Evolutionary conservation across 2,113 vertebrate species (phyloP).

Genomic region (Dolichotis patagonum): DNA sequence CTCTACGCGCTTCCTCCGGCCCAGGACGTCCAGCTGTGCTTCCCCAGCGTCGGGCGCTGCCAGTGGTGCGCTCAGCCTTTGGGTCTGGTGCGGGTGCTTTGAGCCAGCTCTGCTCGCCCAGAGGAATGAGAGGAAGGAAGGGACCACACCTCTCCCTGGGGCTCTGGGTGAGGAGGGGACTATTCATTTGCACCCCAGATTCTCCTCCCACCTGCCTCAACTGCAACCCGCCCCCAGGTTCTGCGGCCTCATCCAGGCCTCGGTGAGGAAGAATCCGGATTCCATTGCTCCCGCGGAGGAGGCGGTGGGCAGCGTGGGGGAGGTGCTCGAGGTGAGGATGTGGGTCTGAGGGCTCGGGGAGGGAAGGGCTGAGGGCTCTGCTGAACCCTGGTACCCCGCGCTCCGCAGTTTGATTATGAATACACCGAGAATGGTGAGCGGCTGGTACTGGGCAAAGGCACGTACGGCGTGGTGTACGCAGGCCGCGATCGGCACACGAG

Average conservation of each 20-base stretch:
- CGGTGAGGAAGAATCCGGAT: constrained; percentile 86
- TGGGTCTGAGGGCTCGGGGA: constrained; percentile 32
- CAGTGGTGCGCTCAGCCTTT: constrained; percentile 86
- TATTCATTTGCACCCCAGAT: no score
- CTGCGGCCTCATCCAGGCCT: constrained; percentile 90
- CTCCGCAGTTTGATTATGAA: constrained; percentile 91
- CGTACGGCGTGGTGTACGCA: constrained; percentile 94
- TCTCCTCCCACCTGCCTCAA: not conserved
- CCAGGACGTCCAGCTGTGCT: constrained; percentile 94
- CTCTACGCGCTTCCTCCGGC: constrained; percentile 91
- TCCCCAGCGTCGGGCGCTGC: constrained; percentile 92
- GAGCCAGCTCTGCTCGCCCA: not conserved
- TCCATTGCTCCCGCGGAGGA: constrained; percentile 74
- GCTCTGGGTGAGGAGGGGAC: not conserved
- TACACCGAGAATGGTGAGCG: constrained; percentile 88
- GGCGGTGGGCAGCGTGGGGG: constrained; percentile 71
- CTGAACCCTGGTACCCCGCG: accelerated
- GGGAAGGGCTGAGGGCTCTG: constrained; percentile 52
- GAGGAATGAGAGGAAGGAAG: not conserved
- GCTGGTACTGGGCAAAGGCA: constrained; percentile 94
- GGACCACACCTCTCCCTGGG: not conserved
- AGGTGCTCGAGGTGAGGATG: constrained; percentile 89
- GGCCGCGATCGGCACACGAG: constrained; percentile 93
- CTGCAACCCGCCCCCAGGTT: constrained; percentile 86
- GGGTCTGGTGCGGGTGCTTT: not conserved